A percentile compares a stretch with the other conserved stretches of the same genome.
These are phyloP conservation scores for Himalopsyche tibetana DNA, from an alignment of 2,888 invertebrate genomes.

Conservation along the genomic window DNA sequence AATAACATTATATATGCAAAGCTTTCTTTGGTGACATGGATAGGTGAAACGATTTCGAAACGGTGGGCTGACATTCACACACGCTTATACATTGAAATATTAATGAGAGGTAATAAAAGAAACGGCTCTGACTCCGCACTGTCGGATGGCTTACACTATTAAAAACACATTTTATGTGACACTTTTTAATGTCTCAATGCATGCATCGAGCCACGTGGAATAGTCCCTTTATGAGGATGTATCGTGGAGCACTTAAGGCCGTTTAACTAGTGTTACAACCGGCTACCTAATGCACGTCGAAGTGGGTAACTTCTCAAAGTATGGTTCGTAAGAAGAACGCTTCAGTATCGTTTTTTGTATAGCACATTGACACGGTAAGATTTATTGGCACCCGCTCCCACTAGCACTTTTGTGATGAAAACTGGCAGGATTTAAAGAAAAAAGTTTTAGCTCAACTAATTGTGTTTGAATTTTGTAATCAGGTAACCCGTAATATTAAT, in stretches of 20 bases:
- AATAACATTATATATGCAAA: constrained; percentile 5
- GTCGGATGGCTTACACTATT: constrained; percentile 38
- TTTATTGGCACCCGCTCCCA: too few relatives aligned
- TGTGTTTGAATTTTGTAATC: too few relatives aligned
- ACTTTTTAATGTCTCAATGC: constrained; percentile 53
- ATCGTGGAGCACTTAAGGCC: constrained; percentile 36
- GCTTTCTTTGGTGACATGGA: constrained; percentile 16
- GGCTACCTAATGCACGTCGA: constrained; percentile 19
- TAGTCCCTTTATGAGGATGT: constrained; percentile 35
- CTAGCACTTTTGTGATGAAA: too few relatives aligned
- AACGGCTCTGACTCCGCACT: background rate
- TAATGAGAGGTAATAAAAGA: constrained; percentile 44
- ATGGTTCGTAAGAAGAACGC: background rate
- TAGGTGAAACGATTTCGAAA: constrained; percentile 26
- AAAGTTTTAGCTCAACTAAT: too few relatives aligned
- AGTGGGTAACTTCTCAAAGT: background rate
- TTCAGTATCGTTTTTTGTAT: too few relatives aligned
- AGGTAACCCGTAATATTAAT: too few relatives aligned
- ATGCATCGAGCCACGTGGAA: constrained; percentile 35
- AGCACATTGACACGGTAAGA: too few relatives aligned
- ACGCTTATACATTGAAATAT: constrained; percentile 44
- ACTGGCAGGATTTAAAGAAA: too few relatives aligned
- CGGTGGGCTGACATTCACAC: constrained; percentile 32
- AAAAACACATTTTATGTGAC: constrained; percentile 55
- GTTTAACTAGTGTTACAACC: constrained; percentile 34